Evolutionary conservation across 2,888 invertebrate genomes (phyloP), one percentile per base, ranked within the genome.

Genomic region (Synanthedon tipuliformis): DNA sequence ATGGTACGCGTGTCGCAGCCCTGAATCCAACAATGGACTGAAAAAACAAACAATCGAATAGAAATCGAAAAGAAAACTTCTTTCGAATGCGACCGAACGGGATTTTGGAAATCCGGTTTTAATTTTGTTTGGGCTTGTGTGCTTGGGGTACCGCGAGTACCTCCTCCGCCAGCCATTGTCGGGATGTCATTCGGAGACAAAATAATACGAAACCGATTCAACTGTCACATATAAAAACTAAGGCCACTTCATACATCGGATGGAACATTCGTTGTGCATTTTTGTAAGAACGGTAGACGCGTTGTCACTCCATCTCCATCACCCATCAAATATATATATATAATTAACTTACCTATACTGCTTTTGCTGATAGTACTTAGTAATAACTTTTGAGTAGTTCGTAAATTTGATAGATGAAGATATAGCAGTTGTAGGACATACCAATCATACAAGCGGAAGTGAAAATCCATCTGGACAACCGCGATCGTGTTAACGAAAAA

Each of bases 101-200:
- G 85, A 86, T 85, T 87, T 86, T 79, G 81, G 78, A 82, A 84
- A 85, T 85, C 87, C 84, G 84, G 86, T 86, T 86, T 78, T 66
- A 65, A 69, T 76, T 81, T 77, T 75, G 75, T 84, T 79, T 75
- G 73, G 34, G 68, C 71, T 76, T 73, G 67, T 75, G 73, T 8
- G 68, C 71, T 76, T 73, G 67, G 71, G 69, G 70, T 66, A 65
- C 71, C 68, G 66, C 62, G 63, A 53, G 55, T 52, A 61, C 61
- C 61, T 66, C 71, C 68, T 68, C 71, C 66, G 65, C 66, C 51
- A 34, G 66, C 73, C 60, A 71, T 75, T 77, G 78, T 80, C 68
- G 68, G 63, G 60, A 58, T 67, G 67, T 69, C 71, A 69, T 48
- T 50, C 18, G 50, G 27, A 13, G 56, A 57, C 61, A 61, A 57